Evolutionary conservation across 1,140 invertebrate genomes (phyloP).

Genomic region (Pemphigus obesinymphae): DNA sequence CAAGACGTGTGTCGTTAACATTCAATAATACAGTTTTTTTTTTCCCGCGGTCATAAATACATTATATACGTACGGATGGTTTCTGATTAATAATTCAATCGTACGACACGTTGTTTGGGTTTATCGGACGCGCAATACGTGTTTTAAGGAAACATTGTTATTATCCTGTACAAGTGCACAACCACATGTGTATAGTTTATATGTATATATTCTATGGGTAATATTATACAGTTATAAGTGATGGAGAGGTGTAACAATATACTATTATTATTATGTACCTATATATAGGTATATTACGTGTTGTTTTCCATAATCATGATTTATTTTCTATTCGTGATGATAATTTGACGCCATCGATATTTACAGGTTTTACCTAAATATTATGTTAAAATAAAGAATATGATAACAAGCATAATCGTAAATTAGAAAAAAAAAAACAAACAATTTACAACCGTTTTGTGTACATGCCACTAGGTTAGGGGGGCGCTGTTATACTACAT

Average conservation of each 20-base stretch:
- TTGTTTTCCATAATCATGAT: neutral
- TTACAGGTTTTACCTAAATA: neutral
- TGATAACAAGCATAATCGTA: neutral
- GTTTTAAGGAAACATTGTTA: neutral
- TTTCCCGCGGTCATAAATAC: neutral
- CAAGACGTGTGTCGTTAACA: neutral
- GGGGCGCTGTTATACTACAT: conserved; percentile 32
- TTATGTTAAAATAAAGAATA: neutral
- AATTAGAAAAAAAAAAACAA: neutral
- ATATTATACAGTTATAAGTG: too few species aligned
- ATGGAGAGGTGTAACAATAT: too few species aligned
- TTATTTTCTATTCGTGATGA: neutral
- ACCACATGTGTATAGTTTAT: too few species aligned
- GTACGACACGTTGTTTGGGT: neutral
- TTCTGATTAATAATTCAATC: neutral
- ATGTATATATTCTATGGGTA: too few species aligned
- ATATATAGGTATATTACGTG: neutral
- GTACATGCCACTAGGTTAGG: conserved; percentile 37
- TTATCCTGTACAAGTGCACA: too few species aligned
- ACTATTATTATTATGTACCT: neutral
- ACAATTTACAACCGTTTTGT: neutral
- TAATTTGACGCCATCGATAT: neutral
- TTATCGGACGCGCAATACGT: neutral
- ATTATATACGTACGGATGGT: neutral
- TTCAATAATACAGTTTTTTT: neutral